Conservation (phyloP, 1,140 invertebrate species). For the Tetraneura akinire region DNA sequence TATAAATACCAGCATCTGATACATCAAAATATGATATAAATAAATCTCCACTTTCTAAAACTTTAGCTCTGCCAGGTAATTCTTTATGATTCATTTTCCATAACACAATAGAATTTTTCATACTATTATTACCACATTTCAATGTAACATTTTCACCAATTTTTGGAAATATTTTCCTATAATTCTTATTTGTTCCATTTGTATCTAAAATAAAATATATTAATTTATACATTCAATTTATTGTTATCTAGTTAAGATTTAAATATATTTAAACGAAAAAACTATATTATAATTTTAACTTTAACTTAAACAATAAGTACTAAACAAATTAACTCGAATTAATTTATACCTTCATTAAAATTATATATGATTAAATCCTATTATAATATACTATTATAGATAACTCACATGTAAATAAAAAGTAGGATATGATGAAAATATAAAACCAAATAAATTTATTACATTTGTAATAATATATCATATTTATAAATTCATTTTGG, state of each 20-base stretch:
- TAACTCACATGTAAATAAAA: slow-evolving; percentile 5
- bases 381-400: too few species aligned
- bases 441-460: neutral
- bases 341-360: too few species aligned
- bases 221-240: too few species aligned
- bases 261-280: too few species aligned
- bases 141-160: slow-evolving; percentile 42
- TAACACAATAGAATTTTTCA: neutral
- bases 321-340: too few species aligned
- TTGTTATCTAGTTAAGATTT: too few species aligned
- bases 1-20: slow-evolving; percentile 33
- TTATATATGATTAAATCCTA: neutral
- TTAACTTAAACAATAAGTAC: too few species aligned
- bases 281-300: too few species aligned
- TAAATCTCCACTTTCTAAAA: slow-evolving; percentile 36
- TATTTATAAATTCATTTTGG: slow-evolving; percentile 12
- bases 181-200: slow-evolving; percentile 31
- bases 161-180: slow-evolving; percentile 36
- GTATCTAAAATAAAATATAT: slow-evolving; percentile 9
- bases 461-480: neutral
- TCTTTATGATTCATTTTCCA: slow-evolving; percentile 45
- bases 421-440: neutral
- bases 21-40: slow-evolving; percentile 10
- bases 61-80: slow-evolving; percentile 32
- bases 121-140: slow-evolving; percentile 18